Evolutionary conservation across 2,888 invertebrate species (phyloP).

Genomic region (Linnaemya vulpina): DNA sequence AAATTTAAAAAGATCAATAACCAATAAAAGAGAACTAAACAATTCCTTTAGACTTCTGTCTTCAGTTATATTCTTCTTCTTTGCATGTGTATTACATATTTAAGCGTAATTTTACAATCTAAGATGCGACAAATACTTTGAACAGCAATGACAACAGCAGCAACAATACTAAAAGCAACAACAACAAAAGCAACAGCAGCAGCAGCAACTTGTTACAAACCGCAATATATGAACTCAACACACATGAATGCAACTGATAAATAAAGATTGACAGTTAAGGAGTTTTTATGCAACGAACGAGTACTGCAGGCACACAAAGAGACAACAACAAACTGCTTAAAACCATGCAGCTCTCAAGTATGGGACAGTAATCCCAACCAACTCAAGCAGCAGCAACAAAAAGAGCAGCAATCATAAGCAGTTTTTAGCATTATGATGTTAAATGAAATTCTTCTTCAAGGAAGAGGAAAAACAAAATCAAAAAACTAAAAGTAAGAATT

Average conservation of each 20-base stretch:
- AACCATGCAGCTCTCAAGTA: conserved; percentile 20
- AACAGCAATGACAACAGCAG: conserved; percentile 51
- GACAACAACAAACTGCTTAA: conserved; percentile 28
- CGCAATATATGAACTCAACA: conserved; percentile 36
- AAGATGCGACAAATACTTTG: conserved; percentile 64
- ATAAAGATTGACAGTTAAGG: conserved; percentile 69
- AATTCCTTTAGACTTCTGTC: neutral
- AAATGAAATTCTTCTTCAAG: neutral
- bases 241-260: conserved; percentile 62
- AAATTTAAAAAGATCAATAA: no score
- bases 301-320: conserved; percentile 50
- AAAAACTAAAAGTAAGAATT: conserved; percentile 18
- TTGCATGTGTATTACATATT: conserved; percentile 18
- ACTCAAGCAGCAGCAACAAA: conserved; percentile 21
- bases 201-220: conserved; percentile 59
- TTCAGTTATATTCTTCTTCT: neutral
- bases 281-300: conserved; percentile 47
- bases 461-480: neutral
- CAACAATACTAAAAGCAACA: conserved; percentile 29
- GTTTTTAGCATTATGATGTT: conserved; percentile 64
- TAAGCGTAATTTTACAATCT: conserved; percentile 60
- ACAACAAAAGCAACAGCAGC: conserved; percentile 12
- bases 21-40: neutral
- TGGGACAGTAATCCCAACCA: conserved; percentile 49
- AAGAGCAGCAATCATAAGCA: conserved; percentile 33